Conservation (phyloP, 2,888 invertebrate genomes). For the Nemotelus pantherinus region DNA sequence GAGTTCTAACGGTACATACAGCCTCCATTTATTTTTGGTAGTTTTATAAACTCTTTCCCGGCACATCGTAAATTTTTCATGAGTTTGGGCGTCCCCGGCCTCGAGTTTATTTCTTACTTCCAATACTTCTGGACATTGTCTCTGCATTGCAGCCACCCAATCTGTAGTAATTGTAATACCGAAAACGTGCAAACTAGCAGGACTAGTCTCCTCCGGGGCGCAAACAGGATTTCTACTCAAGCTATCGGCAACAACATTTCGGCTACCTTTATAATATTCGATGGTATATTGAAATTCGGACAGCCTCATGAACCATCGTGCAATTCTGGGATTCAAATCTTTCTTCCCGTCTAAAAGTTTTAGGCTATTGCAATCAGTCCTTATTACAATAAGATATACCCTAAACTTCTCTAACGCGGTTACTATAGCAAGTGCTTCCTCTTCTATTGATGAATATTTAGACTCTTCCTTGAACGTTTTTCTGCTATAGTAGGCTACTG, state of each 20-base stretch:
- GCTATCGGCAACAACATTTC: constrained; percentile 39
- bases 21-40: not conserved
- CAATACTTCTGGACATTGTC: not conserved
- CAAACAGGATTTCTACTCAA: constrained; percentile 37
- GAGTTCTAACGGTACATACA: constrained; percentile 22
- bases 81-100: not conserved
- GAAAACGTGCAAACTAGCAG: constrained; percentile 6
- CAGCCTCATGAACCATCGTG: constrained; percentile 12
- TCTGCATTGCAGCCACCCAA: constrained; percentile 31
- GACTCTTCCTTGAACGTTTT: constrained; percentile 39
- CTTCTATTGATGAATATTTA: constrained; percentile 41
- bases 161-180: constrained; percentile 7
- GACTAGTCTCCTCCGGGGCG: not conserved
- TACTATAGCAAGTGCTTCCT: constrained; percentile 45
- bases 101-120: constrained; percentile 13
- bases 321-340: constrained; percentile 24
- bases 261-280: constrained; percentile 24
- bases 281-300: constrained; percentile 24
- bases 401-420: not conserved
- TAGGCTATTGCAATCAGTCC: constrained; percentile 14
- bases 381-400: not conserved
- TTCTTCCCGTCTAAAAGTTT: not conserved
- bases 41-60: constrained; percentile 10
- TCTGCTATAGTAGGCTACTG: constrained; percentile 29
- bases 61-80: constrained; percentile 15